Percentiles rank a stretch among this genome's conserved stretches.
Conservation (phyloP, 1,140 invertebrate genomes). For the Panagrolaimus sp. region DNA sequence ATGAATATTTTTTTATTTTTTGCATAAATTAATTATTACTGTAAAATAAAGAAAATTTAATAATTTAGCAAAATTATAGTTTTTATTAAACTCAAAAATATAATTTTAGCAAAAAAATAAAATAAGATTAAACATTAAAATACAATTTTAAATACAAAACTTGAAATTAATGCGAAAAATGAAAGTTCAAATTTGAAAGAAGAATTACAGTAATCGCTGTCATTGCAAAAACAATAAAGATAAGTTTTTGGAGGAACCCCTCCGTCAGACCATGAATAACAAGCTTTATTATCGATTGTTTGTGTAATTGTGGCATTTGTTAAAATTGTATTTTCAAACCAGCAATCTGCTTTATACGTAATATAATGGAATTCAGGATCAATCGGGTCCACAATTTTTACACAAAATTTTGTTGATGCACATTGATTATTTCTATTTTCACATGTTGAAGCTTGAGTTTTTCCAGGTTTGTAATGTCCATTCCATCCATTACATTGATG, state of each 20-base stretch:
- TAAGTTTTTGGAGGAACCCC: slow-evolving; percentile 25
- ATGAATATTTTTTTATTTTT: too few relatives aligned
- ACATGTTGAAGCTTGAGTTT: background rate
- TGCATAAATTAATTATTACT: too few relatives aligned
- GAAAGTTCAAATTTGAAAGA: background rate
- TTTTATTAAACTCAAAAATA: too few relatives aligned
- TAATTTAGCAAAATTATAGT: too few relatives aligned
- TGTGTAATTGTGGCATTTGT: slow-evolving; percentile 5
- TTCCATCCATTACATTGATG: slow-evolving; percentile 25
- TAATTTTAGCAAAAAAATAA: too few relatives aligned
- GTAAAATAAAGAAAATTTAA: too few relatives aligned
- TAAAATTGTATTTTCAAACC: slow-evolving; percentile 9
- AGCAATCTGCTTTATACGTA: slow-evolving; percentile 26
- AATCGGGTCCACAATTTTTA: slow-evolving; percentile 28
- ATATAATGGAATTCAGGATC: slow-evolving; percentile 8
- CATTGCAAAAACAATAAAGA: slow-evolving; percentile 17
- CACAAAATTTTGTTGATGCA: slow-evolving; percentile 20
- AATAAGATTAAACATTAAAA: too few relatives aligned
- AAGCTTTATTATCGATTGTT: slow-evolving; percentile 19
- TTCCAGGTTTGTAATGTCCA: slow-evolving; percentile 17
- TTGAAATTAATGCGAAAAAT: background rate
- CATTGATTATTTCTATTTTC: slow-evolving; percentile 26
- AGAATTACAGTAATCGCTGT: slow-evolving; percentile 18
- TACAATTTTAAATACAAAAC: too few relatives aligned
- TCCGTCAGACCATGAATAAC: slow-evolving; percentile 24